Base-by-base conservation (phyloP, 23 tunicate genomes). In the Halocynthia aurantium region DNA sequence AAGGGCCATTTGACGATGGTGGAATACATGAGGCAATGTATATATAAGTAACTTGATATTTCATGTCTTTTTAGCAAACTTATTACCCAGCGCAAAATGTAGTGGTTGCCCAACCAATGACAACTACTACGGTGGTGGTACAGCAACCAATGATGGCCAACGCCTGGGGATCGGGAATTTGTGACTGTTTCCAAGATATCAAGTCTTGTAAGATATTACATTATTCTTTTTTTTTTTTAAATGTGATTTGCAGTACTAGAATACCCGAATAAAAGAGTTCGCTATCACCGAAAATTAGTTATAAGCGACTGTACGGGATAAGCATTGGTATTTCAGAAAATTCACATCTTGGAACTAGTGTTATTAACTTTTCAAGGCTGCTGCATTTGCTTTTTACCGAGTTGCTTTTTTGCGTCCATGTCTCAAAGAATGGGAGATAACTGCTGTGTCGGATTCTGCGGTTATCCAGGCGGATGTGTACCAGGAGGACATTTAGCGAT, bases 381-480 rank as follows among this genome's bases (percentile, higher is more conserved):
- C 6, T 84, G 85, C 69, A 55, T 78, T 12, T 73, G 53, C 70
- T 90, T 64, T 52, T 81, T 67, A 52, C 50, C 62, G 7, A 75
- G 61, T 71, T 84, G 70, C 73, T 84, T 77, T 83, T 81, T 58
- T 65, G 83, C 74, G 7, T 71, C 83, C 75, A 69, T 90, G 22
- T 80, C 96, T 17, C 31, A 71, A 12, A 61, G 96, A 9, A 84
- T 90, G 89, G 89, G 86, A 8, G 96, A 90, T 52, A 84, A 84
- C 74, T 90, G 89, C 53, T 90, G 96, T 77, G 89, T 84, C 8
- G 93, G 93, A 70, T 87, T 86, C 71, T 76, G 87, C 51, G 93
- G 93, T 6, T 77, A 82, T 53, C 61, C 69, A 6, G 70, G 76
- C 22, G 86, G 89, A 9, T 84, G 89, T 58, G 86, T 90, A 40